These are phyloP conservation scores for Epistrophe eligans DNA, from an alignment of 2,888 invertebrate genomes.

Conservation along the genomic window DNA sequence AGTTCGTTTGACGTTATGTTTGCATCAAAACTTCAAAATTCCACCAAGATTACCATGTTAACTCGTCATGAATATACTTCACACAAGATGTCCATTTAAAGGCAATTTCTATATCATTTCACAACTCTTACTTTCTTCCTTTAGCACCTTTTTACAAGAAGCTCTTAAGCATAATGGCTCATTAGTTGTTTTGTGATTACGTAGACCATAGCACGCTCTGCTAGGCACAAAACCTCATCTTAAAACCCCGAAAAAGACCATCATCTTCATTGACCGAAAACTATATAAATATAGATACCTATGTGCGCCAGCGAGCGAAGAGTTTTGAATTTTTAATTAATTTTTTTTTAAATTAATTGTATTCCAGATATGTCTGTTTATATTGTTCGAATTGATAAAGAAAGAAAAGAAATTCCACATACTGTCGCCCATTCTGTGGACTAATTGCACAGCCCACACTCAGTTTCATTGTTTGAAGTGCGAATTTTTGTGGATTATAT, in stretches of 20 bases:
- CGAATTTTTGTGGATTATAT: slow-evolving; percentile 43
- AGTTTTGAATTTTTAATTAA: background rate
- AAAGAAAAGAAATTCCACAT: background rate
- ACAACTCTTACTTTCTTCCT: slow-evolving; percentile 73
- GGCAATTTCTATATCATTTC: slow-evolving; percentile 55
- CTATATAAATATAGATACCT: too few relatives aligned
- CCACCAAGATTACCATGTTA: background rate
- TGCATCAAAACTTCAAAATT: slow-evolving; percentile 20
- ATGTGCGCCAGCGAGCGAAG: background rate
- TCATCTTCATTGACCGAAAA: slow-evolving; percentile 14
- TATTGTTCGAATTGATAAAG: slow-evolving; percentile 9
- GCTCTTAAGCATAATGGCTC: slow-evolving; percentile 66
- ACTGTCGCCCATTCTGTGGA: background rate
- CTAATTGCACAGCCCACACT: slow-evolving; percentile 5
- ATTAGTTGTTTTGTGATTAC: slow-evolving; percentile 57
- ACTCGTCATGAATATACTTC: background rate
- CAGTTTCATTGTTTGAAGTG: slow-evolving; percentile 36
- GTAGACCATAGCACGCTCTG: slow-evolving; percentile 21
- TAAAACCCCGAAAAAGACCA: slow-evolving; percentile 6
- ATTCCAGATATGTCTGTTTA: background rate
- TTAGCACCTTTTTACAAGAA: slow-evolving; percentile 64
- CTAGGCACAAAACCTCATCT: slow-evolving; percentile 32
- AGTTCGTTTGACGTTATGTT: slow-evolving; percentile 21
- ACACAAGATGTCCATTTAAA: slow-evolving; percentile 13
- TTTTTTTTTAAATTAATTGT: background rate